Conservation (phyloP, 2,888 invertebrate genomes). For the Ferdinandea cuprea region DNA sequence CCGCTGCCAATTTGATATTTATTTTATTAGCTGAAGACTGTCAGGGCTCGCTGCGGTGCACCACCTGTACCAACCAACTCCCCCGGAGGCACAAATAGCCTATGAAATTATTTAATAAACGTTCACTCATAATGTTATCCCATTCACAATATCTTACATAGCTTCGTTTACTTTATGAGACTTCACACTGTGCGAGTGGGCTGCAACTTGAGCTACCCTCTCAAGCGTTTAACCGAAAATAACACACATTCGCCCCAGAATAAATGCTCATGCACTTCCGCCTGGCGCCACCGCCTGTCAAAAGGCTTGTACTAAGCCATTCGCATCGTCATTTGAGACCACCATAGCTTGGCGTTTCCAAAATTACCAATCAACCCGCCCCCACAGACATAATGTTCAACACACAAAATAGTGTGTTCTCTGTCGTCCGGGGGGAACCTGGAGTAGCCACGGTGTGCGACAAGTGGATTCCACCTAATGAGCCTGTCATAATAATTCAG, state of each 20-base stretch:
- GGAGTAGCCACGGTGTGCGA: constrained; percentile 63
- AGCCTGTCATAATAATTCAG: constrained; percentile 75
- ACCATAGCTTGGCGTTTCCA: constrained; percentile 61
- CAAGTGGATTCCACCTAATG: constrained; percentile 75
- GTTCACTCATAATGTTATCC: constrained; percentile 17
- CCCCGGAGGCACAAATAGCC: constrained; percentile 27
- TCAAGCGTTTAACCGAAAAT: background rate
- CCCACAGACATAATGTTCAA: constrained; percentile 55
- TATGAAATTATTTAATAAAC: constrained; percentile 43
- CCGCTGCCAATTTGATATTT: constrained; percentile 22
- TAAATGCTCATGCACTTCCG: constrained; percentile 13
- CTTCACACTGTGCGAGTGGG: constrained; percentile 47
- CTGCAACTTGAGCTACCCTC: constrained; percentile 37
- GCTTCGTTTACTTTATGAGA: constrained; percentile 29
- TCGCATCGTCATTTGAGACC: constrained; percentile 62
- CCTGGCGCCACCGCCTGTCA: constrained; percentile 71
- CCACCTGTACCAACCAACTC: constrained; percentile 4
- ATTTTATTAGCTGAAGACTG: constrained; percentile 21
- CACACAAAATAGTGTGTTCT: constrained; percentile 36
- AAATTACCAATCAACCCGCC: constrained; percentile 74
- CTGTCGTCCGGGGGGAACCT: constrained; percentile 28
- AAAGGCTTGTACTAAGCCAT: constrained; percentile 43
- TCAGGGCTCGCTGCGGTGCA: constrained; percentile 41
- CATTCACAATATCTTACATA: constrained; percentile 7
- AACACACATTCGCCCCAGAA: constrained; percentile 3